phyloP scores from a whole-genome alignment of 2,113 vertebrate species.

The Euleptes europaea region DNA sequence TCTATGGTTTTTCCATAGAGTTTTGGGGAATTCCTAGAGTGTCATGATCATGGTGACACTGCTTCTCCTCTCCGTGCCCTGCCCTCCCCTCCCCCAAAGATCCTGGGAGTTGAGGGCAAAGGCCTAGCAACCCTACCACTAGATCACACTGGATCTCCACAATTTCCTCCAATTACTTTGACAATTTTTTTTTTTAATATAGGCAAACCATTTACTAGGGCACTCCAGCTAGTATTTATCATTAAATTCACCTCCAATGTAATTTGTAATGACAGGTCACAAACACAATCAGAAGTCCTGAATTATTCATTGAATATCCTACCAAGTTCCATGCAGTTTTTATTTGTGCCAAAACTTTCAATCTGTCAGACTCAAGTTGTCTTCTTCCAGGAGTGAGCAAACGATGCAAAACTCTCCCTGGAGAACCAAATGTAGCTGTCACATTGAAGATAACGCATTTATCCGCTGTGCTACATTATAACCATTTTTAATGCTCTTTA shows the following conservation, averaged over 20 bases:
- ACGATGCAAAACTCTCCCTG: slow-evolving; percentile 47
- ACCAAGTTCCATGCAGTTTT: slow-evolving; percentile 34
- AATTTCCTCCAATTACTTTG: slow-evolving; percentile 24
- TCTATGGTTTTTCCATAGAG: background rate
- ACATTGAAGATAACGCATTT: slow-evolving; percentile 61
- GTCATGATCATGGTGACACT: too few species aligned
- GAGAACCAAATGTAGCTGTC: slow-evolving; percentile 57
- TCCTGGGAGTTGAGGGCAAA: background rate
- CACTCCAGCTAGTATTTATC: slow-evolving; percentile 46
- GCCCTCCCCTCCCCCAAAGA: too few species aligned
- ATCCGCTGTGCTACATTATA: slow-evolving; percentile 49
- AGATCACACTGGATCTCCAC: background rate
- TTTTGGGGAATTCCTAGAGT: too few species aligned
- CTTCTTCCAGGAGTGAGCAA: slow-evolving; percentile 35
- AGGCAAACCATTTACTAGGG: slow-evolving; percentile 13
- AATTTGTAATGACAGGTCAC: slow-evolving; percentile 45
- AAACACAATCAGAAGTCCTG: slow-evolving; percentile 47
- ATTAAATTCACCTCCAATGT: slow-evolving; percentile 42
- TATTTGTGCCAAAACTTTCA: slow-evolving; percentile 33
- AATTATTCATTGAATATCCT: slow-evolving; percentile 50
- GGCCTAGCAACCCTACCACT: background rate
- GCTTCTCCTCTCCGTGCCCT: too few species aligned
- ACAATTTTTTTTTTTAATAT: slow-evolving; percentile 30
- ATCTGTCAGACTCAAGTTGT: background rate
- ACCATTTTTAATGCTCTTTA: slow-evolving; percentile 52